Conservation (phyloP, 2,113 vertebrate species). For the Brachirus orientalis region DNA sequence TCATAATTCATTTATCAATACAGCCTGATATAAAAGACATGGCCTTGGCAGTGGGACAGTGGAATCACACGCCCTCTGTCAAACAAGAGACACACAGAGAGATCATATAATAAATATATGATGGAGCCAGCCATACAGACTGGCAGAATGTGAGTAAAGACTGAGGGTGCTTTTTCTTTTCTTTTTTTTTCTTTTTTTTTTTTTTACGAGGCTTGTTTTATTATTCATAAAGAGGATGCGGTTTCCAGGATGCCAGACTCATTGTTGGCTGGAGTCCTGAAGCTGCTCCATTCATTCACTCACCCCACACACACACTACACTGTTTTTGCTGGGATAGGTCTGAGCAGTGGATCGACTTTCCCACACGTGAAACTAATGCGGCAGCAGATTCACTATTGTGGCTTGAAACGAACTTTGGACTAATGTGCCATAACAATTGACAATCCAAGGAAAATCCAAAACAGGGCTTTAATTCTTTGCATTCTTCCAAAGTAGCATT, state of each 20-base stretch:
- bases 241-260: conserved; percentile 63
- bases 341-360: conserved; percentile 28
- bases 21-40: conserved; percentile 1
- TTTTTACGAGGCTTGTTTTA: conserved; percentile 68
- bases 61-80: conserved; percentile 32
- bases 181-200: too few species aligned
- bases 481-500: conserved; percentile 47
- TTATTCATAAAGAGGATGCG: conserved; percentile 75
- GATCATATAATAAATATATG: conserved; percentile 60
- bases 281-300: conserved; percentile 49
- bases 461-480: conserved; percentile 46
- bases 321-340: conserved; percentile 20
- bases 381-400: background rate
- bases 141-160: conserved; percentile 47
- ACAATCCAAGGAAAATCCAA: conserved; percentile 37
- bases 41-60: conserved; percentile 5
- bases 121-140: conserved; percentile 46
- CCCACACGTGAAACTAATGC: background rate
- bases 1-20: conserved; percentile 8
- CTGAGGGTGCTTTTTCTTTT: too few species aligned
- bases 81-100: conserved; percentile 29
- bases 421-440: conserved; percentile 38
- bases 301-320: conserved; percentile 3
- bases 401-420: conserved; percentile 29
- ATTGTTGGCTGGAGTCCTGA: conserved; percentile 53